Conservation (phyloP, 2,888 invertebrate species). For the Dolichomitus sp. region DNA sequence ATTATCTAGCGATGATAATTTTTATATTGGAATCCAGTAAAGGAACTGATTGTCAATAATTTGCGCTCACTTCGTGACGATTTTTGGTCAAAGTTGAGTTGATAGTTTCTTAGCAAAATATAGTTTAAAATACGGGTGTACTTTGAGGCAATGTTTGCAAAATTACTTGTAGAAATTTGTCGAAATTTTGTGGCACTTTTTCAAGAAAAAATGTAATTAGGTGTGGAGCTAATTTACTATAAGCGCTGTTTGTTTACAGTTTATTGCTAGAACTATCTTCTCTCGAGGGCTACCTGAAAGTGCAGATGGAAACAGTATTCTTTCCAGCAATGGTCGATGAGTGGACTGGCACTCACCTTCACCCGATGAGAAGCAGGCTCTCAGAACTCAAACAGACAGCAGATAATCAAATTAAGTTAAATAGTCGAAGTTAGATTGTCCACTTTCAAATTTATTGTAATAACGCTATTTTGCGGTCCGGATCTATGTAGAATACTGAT, state of each 20-base stretch:
- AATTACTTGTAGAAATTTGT: too few relatives aligned
- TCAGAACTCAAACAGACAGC: slow-evolving; percentile 87
- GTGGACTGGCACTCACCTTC: slow-evolving; percentile 88
- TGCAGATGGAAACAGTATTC: slow-evolving; percentile 87
- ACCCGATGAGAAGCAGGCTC: slow-evolving; percentile 87
- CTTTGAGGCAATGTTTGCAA: too few relatives aligned
- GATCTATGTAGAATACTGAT: slow-evolving; percentile 42
- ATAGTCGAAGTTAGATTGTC: slow-evolving; percentile 79
- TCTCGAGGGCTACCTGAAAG: slow-evolving; percentile 87
- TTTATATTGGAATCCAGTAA: too few relatives aligned
- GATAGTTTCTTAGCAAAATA: too few relatives aligned
- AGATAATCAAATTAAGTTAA: slow-evolving; percentile 87
- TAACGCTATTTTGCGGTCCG: slow-evolving; percentile 1
- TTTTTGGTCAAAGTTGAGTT: too few relatives aligned
- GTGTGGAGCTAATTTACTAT: neutral
- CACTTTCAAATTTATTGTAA: slow-evolving; percentile 15
- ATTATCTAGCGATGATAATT: too few relatives aligned
- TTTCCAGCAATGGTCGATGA: slow-evolving; percentile 89
- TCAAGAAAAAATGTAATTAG: too few relatives aligned
- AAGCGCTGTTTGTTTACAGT: slow-evolving; percentile 79
- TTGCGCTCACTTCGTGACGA: too few relatives aligned
- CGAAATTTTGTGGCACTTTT: too few relatives aligned
- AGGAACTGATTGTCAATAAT: too few relatives aligned
- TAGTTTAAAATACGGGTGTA: too few relatives aligned
- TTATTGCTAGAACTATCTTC: slow-evolving; percentile 87